Base-by-base conservation (phyloP, 2,797 vertebrate genomes). In the Amphiprion clarkii region DNA sequence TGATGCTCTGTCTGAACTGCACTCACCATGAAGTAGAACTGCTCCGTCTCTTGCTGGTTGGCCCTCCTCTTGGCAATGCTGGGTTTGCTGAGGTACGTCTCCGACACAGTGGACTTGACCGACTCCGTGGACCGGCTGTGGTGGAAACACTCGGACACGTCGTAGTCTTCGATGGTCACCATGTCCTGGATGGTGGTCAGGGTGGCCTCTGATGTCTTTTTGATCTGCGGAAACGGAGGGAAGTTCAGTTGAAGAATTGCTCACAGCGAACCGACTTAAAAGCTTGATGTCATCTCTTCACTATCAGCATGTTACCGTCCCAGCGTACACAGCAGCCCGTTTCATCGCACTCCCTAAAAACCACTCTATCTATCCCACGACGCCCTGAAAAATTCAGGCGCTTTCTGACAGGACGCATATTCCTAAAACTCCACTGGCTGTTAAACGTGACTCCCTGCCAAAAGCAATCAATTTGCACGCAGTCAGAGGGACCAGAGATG, bases 1-100 rank as follows among this genome's bases (percentile, higher is more conserved):
- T 10, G 36, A 36, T 2, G 11, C 3, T 2, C 36, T 39, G 10
- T 57, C 17, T 12, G 59, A n/a, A 14, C 27, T 40, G 17, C 5
- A 33, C 90, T 62, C 88, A 99, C 98, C 97, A 98, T 98, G 84
- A 99, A 99, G 93, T 99, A 99, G 93, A 99, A 99, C 80, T 99
- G 97, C 88, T 99, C 98, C 0, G 98, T 99, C 91, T 99, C 98
- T 92, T 99, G 98, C 91, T 99, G 98, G 94, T 99, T 99, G 58
- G 98, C 98, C 77, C 98, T 96, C 87, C 98, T 95, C 93, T 99
- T 99, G 71, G 97, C 98, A 4, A 99, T 98, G 95, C 98, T 99
- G 42, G 97, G 98, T 77, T 99, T 99, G 91, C 97, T 99, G 84
- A 99, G 92, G 92, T 99, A 99, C 0, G 98, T 99, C 91, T 99